phyloP scores from a whole-genome alignment of 1,140 invertebrate genomes.

The Nephotettix cincticeps region DNA sequence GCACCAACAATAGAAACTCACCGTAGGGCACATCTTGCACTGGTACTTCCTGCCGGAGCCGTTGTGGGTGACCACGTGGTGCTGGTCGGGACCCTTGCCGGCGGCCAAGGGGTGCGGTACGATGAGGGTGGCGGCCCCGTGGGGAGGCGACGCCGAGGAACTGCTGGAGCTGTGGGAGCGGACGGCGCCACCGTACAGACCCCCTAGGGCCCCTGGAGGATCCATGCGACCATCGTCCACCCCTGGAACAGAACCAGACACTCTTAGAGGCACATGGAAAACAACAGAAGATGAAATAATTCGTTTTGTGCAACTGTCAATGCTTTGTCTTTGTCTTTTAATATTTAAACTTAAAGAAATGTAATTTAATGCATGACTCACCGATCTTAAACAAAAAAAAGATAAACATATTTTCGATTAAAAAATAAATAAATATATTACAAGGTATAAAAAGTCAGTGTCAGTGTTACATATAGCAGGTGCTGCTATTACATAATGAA shows the following conservation, averaged over 20 bases:
- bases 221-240: slow-evolving; percentile 37
- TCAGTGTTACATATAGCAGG: no score
- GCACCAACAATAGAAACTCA: slow-evolving; percentile 58
- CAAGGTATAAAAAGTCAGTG: no score
- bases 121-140: slow-evolving; percentile 64
- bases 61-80: slow-evolving; percentile 57
- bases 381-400: no score
- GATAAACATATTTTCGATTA: no score
- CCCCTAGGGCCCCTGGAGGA: slow-evolving; percentile 21
- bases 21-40: slow-evolving; percentile 99
- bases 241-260: slow-evolving; percentile 25
- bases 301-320: no score
- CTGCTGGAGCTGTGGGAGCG: slow-evolving; percentile 40
- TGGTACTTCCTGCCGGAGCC: slow-evolving; percentile 78
- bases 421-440: no score
- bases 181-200: slow-evolving; percentile 26
- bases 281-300: no score
- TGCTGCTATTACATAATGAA: no score
- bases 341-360: no score
- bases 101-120: slow-evolving; percentile 91
- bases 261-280: no score
- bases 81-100: slow-evolving; percentile 51
- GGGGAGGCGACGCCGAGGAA: slow-evolving; percentile 37
- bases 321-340: no score
- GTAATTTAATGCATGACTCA: no score